Percentiles rank a stretch among this genome's conserved stretches.
phyloP scores from a whole-genome alignment of 2,113 vertebrate species.

The Zapornia atra region DNA sequence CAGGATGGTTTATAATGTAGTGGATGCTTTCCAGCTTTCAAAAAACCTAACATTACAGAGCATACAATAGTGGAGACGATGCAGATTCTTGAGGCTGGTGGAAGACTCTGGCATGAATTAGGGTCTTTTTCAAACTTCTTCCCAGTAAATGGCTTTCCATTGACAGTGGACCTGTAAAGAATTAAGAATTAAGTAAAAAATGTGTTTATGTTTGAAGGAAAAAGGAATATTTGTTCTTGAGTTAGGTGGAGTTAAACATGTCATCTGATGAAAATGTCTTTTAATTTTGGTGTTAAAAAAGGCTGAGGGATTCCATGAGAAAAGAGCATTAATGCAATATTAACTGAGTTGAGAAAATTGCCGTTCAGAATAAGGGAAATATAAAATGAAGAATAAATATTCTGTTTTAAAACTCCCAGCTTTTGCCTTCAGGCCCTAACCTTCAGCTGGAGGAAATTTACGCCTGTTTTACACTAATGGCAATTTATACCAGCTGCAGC shows the following conservation, averaged over 20 bases:
- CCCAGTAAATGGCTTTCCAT: slow-evolving; percentile 11
- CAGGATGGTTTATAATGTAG: slow-evolving; percentile 19
- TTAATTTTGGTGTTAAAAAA: not conserved
- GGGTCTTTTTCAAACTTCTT: slow-evolving; percentile 23
- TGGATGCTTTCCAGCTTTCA: slow-evolving; percentile 36
- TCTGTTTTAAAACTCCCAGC: slow-evolving; percentile 1
- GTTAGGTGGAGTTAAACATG: not conserved
- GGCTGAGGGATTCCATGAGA: not conserved
- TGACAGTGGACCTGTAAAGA: not conserved
- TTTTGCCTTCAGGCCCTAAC: slow-evolving; percentile 14
- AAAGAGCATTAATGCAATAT: not conserved
- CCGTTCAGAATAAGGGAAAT: slow-evolving; percentile 14
- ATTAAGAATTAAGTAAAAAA: slow-evolving; percentile 22
- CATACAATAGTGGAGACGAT: slow-evolving; percentile 26
- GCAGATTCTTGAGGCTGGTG: slow-evolving; percentile 7
- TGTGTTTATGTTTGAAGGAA: not conserved
- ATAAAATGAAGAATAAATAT: slow-evolving; percentile 12
- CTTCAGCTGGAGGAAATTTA: slow-evolving; percentile 64
- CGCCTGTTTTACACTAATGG: slow-evolving; percentile 57
- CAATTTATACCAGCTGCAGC: slow-evolving; percentile 58
- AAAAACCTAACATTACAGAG: not conserved
- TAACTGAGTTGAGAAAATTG: not conserved
- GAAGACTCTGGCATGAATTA: slow-evolving; percentile 56
- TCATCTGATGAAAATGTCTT: not conserved
- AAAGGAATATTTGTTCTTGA: not conserved